These are phyloP conservation scores for Trissoscelio sp. DNA, from an alignment of 2,888 invertebrate genomes.

Conservation along the genomic window DNA sequence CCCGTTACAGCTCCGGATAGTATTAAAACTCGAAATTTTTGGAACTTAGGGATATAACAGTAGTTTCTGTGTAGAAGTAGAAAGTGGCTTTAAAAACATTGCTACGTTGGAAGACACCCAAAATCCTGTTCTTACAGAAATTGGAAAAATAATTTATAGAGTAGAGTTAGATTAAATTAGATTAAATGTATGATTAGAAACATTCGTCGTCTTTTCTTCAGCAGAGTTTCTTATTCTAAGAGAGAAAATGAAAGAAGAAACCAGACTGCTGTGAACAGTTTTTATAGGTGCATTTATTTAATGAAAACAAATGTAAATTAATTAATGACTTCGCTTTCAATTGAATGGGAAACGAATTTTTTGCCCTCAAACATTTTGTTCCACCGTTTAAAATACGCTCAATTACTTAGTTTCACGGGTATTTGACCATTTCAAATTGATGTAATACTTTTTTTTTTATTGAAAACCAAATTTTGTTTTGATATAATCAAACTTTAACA, in stretches of 20 bases:
- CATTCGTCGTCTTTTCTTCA: neutral
- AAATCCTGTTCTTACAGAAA: neutral
- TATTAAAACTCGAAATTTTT: conserved; percentile 22
- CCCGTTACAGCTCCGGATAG: conserved; percentile 19
- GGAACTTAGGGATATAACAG: conserved; percentile 18
- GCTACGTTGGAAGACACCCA: neutral
- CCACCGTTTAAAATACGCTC: conserved; percentile 3
- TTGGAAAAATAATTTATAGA: conserved; percentile 23
- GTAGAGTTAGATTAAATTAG: conserved; percentile 26
- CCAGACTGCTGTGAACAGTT: neutral
- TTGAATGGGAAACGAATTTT: conserved; percentile 1
- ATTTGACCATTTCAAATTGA: conserved; percentile 4
- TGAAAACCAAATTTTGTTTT: neutral
- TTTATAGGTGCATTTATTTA: neutral
- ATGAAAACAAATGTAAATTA: conserved; percentile 6
- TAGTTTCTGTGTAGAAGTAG: conserved; percentile 36
- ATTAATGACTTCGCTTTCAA: neutral
- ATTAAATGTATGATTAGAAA: neutral
- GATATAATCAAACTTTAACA: neutral
- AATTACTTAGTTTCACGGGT: conserved; percentile 1
- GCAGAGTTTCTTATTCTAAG: no score
- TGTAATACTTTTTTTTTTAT: neutral
- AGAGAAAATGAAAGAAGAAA: neutral
- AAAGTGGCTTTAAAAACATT: conserved; percentile 26
- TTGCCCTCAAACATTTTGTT: conserved; percentile 13